phyloP scores from a whole-genome alignment of 2,797 vertebrate species.

The Notolabrus celidotus region DNA sequence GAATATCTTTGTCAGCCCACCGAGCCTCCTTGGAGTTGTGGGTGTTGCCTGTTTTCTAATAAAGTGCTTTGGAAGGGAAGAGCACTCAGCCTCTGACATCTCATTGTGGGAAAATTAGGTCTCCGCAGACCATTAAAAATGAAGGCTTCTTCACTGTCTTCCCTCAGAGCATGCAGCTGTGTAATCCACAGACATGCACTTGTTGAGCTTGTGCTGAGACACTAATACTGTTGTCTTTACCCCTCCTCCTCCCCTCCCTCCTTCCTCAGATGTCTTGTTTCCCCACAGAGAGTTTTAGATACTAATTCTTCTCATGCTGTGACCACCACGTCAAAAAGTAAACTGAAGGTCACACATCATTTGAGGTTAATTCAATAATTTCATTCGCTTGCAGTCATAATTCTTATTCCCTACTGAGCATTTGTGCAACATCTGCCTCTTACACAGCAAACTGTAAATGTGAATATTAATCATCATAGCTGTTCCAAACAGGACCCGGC shows the following conservation, averaged over 20 bases:
- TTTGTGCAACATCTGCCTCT: not conserved
- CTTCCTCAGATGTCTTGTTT: conserved; percentile 5
- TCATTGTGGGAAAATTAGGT: not conserved
- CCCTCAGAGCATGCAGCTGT: conserved; percentile 39
- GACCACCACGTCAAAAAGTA: not conserved
- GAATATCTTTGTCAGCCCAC: conserved; percentile 41
- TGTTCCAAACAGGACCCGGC: conserved; percentile 17
- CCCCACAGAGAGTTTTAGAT: not conserved
- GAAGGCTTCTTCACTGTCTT: conserved; percentile 19
- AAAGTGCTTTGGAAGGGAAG: conserved; percentile 22
- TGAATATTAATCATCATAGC: conserved; percentile 15
- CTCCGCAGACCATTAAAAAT: conserved; percentile 25
- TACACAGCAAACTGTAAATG: not conserved
- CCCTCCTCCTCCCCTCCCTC: not conserved
- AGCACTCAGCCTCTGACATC: conserved; percentile 1
- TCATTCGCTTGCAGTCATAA: not conserved
- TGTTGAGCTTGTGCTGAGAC: conserved; percentile 50
- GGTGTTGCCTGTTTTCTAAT: conserved; percentile 9
- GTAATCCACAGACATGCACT: conserved; percentile 32
- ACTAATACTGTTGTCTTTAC: conserved; percentile 45
- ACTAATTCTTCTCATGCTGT: not conserved
- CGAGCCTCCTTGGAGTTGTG: conserved; percentile 5
- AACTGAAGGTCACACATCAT: not conserved
- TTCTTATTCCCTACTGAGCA: not conserved
- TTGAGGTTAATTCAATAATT: not conserved